Evolutionary conservation across 2,888 invertebrate genomes (phyloP), one percentile per base, ranked within the genome.

Genomic region (Aphidius colemani): DNA sequence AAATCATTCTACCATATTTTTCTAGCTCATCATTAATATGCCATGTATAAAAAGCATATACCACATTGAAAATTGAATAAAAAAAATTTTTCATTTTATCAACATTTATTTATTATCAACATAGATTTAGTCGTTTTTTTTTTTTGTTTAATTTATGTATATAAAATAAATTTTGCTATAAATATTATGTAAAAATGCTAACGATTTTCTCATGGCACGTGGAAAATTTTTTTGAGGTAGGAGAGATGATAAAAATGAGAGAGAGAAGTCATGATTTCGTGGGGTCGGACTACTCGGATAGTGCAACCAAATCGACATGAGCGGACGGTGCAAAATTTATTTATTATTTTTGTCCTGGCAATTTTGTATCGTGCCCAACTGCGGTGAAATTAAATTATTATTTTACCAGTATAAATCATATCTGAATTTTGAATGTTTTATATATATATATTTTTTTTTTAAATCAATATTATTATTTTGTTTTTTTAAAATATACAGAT

Each of bases 371-470:
- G 78, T 75, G 77, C 75, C 74, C 78, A 75, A 78, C 76, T 75
- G 79, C 76, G 80, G 77, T 75, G 78, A 81, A 81, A 81, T 82
- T 81, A 82, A 80, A 82, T 81, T 81, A 81, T 81, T 82, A 80
- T 82, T 82, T 81, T 76, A 75, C 78, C 74, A 74, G 72, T 76
- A 80, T 81, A 82, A 81, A 80, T 82, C 80, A 81, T 62, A 48
- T 60, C 61, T 66, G 66, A 58, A 61, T 62, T 61, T 64, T 63
- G 64, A 67, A 61, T 30, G 30, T 63, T 62, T 59, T 66, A 59
- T 60, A 57, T 57, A 62, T 60, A n/a, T n/a, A n/a, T n/a, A n/a
- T 64, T 64, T 62, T 56, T 61, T 56, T 53, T 55, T 13, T 51
- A 43, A 41, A 13, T 61, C 43, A 40, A 53, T 44, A 53, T 43